These are phyloP conservation scores for Vulpes vulpes DNA, from an alignment of 2,113 vertebrate genomes.

Conservation along the genomic window DNA sequence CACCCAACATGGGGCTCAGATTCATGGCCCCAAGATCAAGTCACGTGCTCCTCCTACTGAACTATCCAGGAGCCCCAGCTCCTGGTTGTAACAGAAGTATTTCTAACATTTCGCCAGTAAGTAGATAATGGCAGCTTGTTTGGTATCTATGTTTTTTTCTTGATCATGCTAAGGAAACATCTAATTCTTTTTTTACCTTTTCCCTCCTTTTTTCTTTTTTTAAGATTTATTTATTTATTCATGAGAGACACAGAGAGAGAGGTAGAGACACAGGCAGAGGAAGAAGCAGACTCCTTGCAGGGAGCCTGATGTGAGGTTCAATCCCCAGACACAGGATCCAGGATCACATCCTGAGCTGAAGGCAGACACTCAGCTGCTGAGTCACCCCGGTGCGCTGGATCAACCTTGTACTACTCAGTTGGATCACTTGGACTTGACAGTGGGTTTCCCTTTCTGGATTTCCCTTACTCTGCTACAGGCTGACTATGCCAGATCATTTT, in stretches of 20 bases:
- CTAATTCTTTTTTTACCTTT: neutral
- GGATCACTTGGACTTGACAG: neutral
- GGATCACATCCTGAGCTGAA: no score
- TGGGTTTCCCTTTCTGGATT: neutral
- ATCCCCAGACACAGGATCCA: no score
- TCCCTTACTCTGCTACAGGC: neutral
- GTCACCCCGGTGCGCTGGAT: neutral
- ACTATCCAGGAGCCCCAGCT: neutral
- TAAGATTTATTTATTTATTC: no score
- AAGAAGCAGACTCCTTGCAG: no score
- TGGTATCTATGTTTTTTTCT: neutral
- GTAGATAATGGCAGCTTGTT: neutral
- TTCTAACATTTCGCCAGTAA: neutral
- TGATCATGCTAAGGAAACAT: neutral
- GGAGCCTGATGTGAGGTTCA: no score
- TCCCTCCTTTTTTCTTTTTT: neutral
- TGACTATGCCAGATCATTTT: conserved; percentile 12
- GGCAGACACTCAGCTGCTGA: no score
- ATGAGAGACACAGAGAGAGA: no score
- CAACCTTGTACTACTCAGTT: conserved; percentile 1
- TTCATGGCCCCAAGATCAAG: neutral
- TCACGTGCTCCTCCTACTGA: neutral
- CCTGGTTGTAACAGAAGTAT: conserved; percentile 4
- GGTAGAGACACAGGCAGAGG: no score
- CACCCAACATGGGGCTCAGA: neutral